phyloP scores from a whole-genome alignment of 2,113 vertebrate genomes.

The Hypocryptadius cinnamomeus region DNA sequence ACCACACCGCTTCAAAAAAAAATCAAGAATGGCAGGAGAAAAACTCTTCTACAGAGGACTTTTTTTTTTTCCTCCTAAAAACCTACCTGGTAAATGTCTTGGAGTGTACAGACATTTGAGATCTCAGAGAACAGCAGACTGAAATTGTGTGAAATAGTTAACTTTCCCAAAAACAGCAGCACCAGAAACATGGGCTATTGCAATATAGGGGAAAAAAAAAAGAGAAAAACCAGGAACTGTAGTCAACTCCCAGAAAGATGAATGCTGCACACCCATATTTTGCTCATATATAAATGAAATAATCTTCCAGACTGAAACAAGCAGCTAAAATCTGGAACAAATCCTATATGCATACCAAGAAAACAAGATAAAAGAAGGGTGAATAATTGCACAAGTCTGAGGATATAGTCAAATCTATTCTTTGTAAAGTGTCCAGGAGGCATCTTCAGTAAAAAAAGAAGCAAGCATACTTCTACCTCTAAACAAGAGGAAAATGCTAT shows the following conservation, averaged over 20 bases:
- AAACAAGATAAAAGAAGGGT: background rate
- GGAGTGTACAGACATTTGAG: rapidly evolving
- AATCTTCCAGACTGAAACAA: background rate
- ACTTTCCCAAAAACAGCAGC: background rate
- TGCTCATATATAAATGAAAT: background rate
- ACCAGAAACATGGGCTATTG: background rate
- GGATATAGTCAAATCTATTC: background rate
- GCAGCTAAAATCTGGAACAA: background rate
- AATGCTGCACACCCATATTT: background rate
- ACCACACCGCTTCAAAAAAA: background rate
- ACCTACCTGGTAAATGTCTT: background rate
- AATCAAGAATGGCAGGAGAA: background rate
- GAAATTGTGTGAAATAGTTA: background rate
- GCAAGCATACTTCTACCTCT: background rate
- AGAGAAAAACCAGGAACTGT: background rate
- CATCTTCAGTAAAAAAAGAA: background rate
- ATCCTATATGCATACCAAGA: background rate
- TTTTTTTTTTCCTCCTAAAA: background rate
- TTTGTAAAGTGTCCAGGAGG: background rate
- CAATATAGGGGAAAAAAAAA: background rate
- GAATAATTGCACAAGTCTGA: background rate
- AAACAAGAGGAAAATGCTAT: background rate
- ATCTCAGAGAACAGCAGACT: background rate
- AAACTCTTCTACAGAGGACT: background rate
- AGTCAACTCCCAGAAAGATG: background rate